A percentile compares a stretch with the other conserved stretches of the same genome.
phyloP scores from a whole-genome alignment of 2,113 vertebrate genomes.

The Odocoileus hemionus region DNA sequence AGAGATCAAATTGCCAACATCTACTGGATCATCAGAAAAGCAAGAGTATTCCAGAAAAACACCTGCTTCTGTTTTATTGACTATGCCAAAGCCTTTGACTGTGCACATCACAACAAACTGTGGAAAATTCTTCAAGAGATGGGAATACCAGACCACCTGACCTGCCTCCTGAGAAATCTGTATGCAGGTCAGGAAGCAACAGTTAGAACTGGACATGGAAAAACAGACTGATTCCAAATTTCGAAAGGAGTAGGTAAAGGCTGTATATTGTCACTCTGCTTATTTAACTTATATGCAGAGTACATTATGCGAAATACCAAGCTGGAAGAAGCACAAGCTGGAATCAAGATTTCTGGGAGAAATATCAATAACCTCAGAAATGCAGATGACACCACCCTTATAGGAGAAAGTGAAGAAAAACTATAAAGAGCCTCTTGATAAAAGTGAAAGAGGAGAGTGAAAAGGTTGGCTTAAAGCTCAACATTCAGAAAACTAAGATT shows the following conservation, averaged over 20 bases:
- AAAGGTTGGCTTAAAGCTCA: too few relatives aligned
- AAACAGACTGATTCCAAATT: neutral
- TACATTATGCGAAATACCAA: neutral
- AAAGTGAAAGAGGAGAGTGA: too few relatives aligned
- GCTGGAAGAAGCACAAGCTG: neutral
- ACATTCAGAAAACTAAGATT: neutral
- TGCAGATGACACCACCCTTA: neutral
- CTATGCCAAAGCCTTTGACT: neutral
- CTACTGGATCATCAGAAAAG: neutral
- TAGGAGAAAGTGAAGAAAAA: neutral
- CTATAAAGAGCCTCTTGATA: neutral
- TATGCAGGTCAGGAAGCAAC: neutral
- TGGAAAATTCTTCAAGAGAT: neutral
- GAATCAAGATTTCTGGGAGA: neutral
- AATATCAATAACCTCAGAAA: neutral
- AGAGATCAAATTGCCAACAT: neutral
- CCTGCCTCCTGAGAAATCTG: neutral
- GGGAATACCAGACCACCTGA: neutral
- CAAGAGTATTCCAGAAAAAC: neutral
- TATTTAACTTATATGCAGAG: neutral
- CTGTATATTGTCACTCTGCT: neutral
- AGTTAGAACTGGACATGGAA: neutral
- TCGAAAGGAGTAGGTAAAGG: neutral
- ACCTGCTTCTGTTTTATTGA: neutral
- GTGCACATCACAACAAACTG: neutral